Conservation (phyloP, 92 coral and sea anemone genomes). For the Bergia puertoricense region DNA sequence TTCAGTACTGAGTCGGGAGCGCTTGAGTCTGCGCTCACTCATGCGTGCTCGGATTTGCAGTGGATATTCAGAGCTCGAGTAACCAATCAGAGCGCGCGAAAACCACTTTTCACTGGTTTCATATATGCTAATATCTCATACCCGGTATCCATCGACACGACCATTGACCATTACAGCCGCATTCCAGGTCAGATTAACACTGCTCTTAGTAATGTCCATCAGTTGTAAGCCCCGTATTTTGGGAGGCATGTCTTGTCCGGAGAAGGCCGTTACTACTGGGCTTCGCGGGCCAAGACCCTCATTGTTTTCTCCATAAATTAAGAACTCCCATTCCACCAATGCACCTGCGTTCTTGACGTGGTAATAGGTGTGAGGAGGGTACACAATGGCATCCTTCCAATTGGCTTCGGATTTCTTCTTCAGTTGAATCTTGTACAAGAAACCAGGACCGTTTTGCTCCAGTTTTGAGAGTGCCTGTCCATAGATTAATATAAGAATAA, state of each 20-base stretch:
- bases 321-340: background rate
- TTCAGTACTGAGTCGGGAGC: too few relatives aligned
- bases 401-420: background rate
- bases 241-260: conserved; percentile 23
- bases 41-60: too few relatives aligned
- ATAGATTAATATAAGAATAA: background rate
- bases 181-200: conserved; percentile 2
- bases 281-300: background rate
- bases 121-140: background rate
- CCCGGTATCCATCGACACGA: conserved; percentile 4
- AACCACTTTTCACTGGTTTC: too few relatives aligned
- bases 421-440: background rate
- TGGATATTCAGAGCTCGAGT: too few relatives aligned
- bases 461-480: background rate
- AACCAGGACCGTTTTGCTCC: conserved; percentile 1
- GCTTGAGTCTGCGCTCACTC: too few relatives aligned
- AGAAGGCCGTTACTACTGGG: background rate
- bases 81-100: too few relatives aligned
- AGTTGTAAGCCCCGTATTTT: background rate
- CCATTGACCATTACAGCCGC: background rate
- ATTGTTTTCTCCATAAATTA: background rate
- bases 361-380: background rate
- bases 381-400: background rate
- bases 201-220: background rate
- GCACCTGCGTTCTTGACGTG: background rate